A percentile compares a stretch with the other conserved stretches of the same genome.
These are phyloP conservation scores for Halcyon badia DNA, from an alignment of 2,797 vertebrate species.

Conservation along the genomic window DNA sequence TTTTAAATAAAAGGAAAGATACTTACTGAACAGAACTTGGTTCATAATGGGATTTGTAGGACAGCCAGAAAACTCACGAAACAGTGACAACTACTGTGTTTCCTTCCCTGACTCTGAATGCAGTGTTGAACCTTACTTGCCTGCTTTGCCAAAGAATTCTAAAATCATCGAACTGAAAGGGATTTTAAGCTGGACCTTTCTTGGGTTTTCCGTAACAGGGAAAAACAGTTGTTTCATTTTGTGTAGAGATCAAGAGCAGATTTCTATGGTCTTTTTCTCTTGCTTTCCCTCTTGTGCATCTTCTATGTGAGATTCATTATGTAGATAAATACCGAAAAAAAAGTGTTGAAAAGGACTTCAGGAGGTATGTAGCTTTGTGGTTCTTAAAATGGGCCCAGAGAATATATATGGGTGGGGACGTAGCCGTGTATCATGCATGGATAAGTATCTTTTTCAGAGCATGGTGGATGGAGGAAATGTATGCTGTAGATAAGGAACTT, in stretches of 20 bases:
- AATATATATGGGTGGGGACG: background rate
- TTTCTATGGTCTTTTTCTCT: background rate
- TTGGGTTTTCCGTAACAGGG: background rate
- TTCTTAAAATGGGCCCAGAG: background rate
- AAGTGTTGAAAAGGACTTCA: too few species aligned
- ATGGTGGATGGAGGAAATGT: background rate
- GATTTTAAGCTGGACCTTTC: background rate
- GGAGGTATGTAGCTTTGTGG: background rate
- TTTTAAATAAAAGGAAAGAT: background rate
- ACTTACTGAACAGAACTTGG: background rate
- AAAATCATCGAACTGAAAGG: background rate
- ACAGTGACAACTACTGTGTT: background rate
- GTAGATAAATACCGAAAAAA: background rate
- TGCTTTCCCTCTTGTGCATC: background rate
- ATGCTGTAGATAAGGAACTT: background rate
- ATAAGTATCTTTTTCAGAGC: background rate
- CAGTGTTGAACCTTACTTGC: background rate
- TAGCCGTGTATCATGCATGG: rapidly evolving
- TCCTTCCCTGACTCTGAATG: background rate
- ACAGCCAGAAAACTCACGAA: background rate
- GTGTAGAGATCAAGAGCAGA: rapidly evolving
- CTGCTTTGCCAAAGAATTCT: background rate
- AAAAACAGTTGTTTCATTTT: background rate
- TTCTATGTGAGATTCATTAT: background rate
- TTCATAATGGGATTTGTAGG: background rate